Evolutionary conservation across 1,140 invertebrate species (phyloP), one percentile per base, ranked within the genome.

Genomic region (Drosophila suzukii): DNA sequence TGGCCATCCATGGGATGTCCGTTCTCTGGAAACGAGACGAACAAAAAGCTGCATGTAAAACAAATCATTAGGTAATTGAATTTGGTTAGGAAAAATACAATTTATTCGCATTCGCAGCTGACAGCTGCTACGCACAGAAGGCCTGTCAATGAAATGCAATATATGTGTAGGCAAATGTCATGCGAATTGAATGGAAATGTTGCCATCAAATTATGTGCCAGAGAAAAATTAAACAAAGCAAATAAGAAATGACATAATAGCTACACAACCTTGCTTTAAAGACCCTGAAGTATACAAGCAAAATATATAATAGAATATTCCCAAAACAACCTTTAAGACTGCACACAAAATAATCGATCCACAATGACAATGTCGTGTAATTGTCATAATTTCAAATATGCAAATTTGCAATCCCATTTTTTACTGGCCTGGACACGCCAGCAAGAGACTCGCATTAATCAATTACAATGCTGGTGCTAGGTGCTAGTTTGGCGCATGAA

Each of bases 61-160:
- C 79, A 89, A 88, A 88, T 89, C 75, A 88, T 80, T 89, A 83
- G 79, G 83, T 89, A 88, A 88, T 88, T 88, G 79, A 82, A 88
- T 88, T 83, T 67, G 59, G 59, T 49, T 49, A 38, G 39, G 47
- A 76, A 76, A 83, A 79, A 86, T 76, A 86, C 83, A 76, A 88
- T 82, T 86, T 85, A 75, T 81, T 78, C 74, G 74, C 68, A 72
- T 72, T 83, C 72, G 83, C 47, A 74, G 62, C 67, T 88, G 83
- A 83, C 83, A 88, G 84, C 83, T 83, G 79, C 78, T 82, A 60
- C 56, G 59, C 54, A 81, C 75, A 82, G 74, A 59, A 49, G 53
- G 32, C 49, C 78, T 82, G 78, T 72, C 82, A 83, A 65, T 79
- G 70, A 79, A 76, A 73, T 80, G 61, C 75, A 77, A 67, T 83